A percentile compares a stretch with the other conserved stretches of the same genome.
phyloP scores from a whole-genome alignment of 2,888 invertebrate genomes.

The Megaustenia siamemsis region DNA sequence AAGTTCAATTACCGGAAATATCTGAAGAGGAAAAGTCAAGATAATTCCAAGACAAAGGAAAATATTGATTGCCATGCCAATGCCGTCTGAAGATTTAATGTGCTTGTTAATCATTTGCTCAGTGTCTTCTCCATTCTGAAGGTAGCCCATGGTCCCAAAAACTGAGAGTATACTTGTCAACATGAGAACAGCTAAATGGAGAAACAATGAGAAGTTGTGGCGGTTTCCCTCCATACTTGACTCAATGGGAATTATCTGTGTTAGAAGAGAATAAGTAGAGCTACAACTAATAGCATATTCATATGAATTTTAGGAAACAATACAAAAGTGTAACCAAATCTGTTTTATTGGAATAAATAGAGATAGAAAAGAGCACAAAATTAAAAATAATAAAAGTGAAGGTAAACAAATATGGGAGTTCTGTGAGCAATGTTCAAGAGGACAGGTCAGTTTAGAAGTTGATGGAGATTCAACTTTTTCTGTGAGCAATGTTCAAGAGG shows the following conservation, averaged over 20 bases:
- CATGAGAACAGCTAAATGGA: conserved; percentile 70
- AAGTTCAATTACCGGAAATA: conserved; percentile 76
- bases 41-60: conserved; percentile 75
- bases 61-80: conserved; percentile 71
- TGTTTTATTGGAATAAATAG: no score
- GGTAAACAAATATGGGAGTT: not conserved
- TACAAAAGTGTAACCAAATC: not conserved
- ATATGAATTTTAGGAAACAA: not conserved
- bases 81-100: conserved; percentile 62
- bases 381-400: conserved; percentile 6
- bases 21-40: conserved; percentile 77
- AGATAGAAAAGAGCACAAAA: not conserved
- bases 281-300: not conserved
- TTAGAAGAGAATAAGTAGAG: not conserved
- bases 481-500: no score
- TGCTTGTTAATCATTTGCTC: conserved; percentile 77
- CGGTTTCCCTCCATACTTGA: conserved; percentile 79
- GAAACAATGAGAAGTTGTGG: conserved; percentile 73
- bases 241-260: conserved; percentile 78
- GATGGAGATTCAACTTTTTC: no score
- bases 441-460: no score
- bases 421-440: no score
- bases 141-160: conserved; percentile 76
- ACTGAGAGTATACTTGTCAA: conserved; percentile 67
- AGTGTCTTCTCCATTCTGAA: conserved; percentile 71